Percentiles rank a stretch among this genome's conserved stretches.
Conservation (phyloP, 2,113 vertebrate species). For the Malurus melanocephalus region DNA sequence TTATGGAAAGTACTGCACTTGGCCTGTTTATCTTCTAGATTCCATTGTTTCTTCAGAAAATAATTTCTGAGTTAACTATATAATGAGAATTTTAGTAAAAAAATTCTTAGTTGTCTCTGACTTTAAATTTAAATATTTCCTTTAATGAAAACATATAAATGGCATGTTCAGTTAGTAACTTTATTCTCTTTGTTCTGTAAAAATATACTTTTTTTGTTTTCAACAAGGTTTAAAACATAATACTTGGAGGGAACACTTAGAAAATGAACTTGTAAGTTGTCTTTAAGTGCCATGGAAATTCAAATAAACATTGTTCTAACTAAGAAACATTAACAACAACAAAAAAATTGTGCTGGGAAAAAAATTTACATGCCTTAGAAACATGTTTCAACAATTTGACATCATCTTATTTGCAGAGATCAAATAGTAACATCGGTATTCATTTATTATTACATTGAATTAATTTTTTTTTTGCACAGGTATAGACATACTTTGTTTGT, state of each 20-base stretch:
- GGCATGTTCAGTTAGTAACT: background rate
- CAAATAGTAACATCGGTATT: background rate
- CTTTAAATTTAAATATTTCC: background rate
- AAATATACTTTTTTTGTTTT: background rate
- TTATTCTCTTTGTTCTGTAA: background rate
- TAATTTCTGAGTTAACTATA: background rate
- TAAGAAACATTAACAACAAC: constrained; percentile 19
- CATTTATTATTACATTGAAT: background rate
- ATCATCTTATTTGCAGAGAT: background rate
- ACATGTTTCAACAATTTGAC: background rate
- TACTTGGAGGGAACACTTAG: background rate
- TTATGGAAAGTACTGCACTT: background rate
- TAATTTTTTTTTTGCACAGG: background rate
- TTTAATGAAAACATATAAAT: background rate
- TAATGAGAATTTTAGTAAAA: background rate
- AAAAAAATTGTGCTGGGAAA: constrained; percentile 25
- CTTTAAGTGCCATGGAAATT: constrained; percentile 41
- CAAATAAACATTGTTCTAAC: constrained; percentile 38
- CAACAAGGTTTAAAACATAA: background rate
- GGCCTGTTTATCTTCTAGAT: background rate
- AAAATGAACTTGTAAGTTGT: constrained; percentile 18
- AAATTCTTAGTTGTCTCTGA: background rate
- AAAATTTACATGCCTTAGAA: constrained; percentile 21
- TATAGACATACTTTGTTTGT: background rate
- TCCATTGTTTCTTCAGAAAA: background rate